Conservation (phyloP, 2,888 invertebrate species). For the Morinoia aosen region DNA sequence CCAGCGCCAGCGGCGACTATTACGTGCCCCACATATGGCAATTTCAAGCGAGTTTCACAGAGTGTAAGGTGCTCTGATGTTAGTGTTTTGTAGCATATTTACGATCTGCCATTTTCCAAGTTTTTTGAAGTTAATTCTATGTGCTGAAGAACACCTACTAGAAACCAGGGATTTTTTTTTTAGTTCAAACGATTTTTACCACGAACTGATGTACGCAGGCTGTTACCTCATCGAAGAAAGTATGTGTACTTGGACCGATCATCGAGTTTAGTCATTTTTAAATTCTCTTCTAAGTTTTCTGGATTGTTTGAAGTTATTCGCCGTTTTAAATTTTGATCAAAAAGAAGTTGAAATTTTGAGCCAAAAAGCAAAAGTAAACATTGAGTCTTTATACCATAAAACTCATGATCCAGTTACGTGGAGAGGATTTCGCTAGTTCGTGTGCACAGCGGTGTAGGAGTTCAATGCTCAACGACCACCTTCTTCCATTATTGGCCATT, state of each 20-base stretch:
- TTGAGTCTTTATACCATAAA: not conserved
- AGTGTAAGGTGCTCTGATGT: not conserved
- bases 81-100: not conserved
- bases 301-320: too few species aligned
- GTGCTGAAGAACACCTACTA: not conserved
- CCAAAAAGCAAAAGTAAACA: not conserved
- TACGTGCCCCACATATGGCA: not conserved
- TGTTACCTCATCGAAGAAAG: not conserved
- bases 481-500: constrained; percentile 1
- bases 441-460: not conserved
- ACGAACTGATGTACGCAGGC: not conserved
- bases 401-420: not conserved
- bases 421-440: not conserved
- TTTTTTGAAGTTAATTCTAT: not conserved
- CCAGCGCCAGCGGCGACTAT: not conserved
- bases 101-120: not conserved
- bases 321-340: too few species aligned
- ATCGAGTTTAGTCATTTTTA: not conserved
- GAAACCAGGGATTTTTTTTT: not conserved
- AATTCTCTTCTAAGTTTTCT: too few species aligned
- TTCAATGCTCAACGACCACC: not conserved
- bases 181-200: not conserved
- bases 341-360: not conserved
- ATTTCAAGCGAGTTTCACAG: not conserved
- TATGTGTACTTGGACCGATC: not conserved